Conservation (phyloP, 2,113 vertebrate species). For the Sphyrna mokarran region DNA sequence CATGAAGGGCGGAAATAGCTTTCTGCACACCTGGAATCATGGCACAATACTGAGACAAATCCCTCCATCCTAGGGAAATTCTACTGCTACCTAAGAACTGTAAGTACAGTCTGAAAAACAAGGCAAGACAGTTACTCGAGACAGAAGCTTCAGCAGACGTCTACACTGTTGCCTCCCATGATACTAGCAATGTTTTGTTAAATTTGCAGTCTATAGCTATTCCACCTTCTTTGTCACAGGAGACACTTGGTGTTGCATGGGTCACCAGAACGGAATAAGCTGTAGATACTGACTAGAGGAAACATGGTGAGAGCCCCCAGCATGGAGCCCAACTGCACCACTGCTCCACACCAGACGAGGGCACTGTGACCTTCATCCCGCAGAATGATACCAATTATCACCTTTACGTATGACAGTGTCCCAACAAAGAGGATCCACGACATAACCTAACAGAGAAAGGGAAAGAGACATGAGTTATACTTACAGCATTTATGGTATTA, state of each 20-base stretch:
- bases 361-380: constrained; percentile 69
- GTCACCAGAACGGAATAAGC: constrained; percentile 60
- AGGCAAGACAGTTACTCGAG: not conserved
- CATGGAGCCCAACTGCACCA: constrained; percentile 74
- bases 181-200: not conserved
- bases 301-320: constrained; percentile 66
- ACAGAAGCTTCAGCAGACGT: not conserved
- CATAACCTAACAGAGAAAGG: constrained; percentile 51
- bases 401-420: constrained; percentile 67
- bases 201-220: not conserved
- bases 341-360: constrained; percentile 70
- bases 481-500: not conserved
- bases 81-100: not conserved
- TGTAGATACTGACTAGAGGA: constrained; percentile 62
- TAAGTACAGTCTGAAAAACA: not conserved
- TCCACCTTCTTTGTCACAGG: not conserved
- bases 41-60: not conserved
- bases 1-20: not conserved
- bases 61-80: not conserved
- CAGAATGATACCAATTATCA: constrained; percentile 66
- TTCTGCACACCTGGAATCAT: not conserved
- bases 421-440: constrained; percentile 63
- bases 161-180: not conserved
- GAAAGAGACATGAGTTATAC: not conserved
- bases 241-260: constrained; percentile 59